A percentile compares a stretch with the other conserved stretches of the same genome.
Evolutionary conservation across 2,888 invertebrate genomes (phyloP).

Genomic region (Tetragonula carbonaria): DNA sequence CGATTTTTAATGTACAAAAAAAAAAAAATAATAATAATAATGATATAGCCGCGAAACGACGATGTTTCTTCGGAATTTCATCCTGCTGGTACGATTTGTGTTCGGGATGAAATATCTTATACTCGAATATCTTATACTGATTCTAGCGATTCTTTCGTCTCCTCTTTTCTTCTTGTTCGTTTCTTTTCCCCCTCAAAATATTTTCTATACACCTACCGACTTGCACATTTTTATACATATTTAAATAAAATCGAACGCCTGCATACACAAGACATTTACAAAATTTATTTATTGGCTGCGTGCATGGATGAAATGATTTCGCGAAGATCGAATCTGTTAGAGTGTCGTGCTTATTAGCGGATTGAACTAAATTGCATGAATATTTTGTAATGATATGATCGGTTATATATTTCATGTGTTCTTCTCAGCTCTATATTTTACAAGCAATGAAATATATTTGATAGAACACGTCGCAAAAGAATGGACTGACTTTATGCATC

Average conservation of each 20-base stretch:
- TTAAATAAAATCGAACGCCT: slow-evolving; percentile 28
- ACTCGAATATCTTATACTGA: slow-evolving; percentile 25
- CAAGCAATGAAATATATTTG: slow-evolving; percentile 56
- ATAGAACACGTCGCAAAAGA: slow-evolving; percentile 51
- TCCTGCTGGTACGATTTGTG: slow-evolving; percentile 60
- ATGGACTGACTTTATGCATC: slow-evolving; percentile 71
- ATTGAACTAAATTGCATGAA: slow-evolving; percentile 34
- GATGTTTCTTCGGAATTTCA: slow-evolving; percentile 44
- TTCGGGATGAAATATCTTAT: slow-evolving; percentile 58
- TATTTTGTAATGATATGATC: slow-evolving; percentile 45
- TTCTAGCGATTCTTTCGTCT: not conserved
- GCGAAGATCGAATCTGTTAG: slow-evolving; percentile 23
- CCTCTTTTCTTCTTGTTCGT: not conserved
- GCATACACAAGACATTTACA: slow-evolving; percentile 12
- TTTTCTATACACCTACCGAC: slow-evolving; percentile 29
- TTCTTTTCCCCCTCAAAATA: not conserved
- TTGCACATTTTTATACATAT: slow-evolving; percentile 48
- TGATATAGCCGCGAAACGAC: slow-evolving; percentile 66
- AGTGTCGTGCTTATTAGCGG: slow-evolving; percentile 19
- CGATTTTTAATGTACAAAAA: slow-evolving; percentile 84
- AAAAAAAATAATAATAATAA: slow-evolving; percentile 71
- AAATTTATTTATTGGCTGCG: slow-evolving; percentile 63
- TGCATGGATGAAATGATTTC: slow-evolving; percentile 42
- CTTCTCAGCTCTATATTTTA: slow-evolving; percentile 42
- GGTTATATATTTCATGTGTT: slow-evolving; percentile 21